phyloP scores from a whole-genome alignment of 2,113 vertebrate genomes.

The Pyrgilauda ruficollis region DNA sequence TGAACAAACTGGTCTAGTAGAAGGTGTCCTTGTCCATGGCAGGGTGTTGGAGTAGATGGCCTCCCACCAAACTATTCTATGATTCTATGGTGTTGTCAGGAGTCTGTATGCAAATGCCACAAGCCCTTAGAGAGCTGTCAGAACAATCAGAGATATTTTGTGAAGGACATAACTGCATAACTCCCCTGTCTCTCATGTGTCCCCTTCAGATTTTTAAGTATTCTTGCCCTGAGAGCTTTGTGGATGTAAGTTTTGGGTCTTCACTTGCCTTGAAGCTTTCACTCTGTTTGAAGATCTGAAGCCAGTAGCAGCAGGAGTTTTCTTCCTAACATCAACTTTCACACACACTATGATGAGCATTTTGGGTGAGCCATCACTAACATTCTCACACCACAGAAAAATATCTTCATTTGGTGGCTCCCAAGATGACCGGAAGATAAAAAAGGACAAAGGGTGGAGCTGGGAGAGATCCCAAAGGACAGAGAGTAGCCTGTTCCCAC shows the following conservation, averaged over 20 bases:
- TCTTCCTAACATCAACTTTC: not conserved
- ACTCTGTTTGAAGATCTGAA: not conserved
- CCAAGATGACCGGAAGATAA: not conserved
- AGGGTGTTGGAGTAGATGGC: not conserved
- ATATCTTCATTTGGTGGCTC: not conserved
- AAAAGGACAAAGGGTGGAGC: not conserved
- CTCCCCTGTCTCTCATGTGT: not conserved
- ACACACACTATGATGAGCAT: not conserved
- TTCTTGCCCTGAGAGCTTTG: not conserved
- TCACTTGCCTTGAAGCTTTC: not conserved
- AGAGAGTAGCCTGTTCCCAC: constrained; percentile 14
- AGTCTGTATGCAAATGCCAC: not conserved
- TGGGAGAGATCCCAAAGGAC: constrained; percentile 2
- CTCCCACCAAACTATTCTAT: not conserved
- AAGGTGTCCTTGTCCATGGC: not conserved
- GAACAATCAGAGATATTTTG: not conserved
- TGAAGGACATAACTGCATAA: not conserved
- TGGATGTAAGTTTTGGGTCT: not conserved
- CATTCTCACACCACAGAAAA: not conserved
- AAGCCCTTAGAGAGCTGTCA: not conserved
- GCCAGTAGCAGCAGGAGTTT: not conserved
- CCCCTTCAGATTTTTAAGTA: not conserved
- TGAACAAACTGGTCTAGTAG: not conserved
- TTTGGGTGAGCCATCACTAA: not conserved
- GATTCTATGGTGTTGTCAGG: not conserved